Conservation (phyloP, 2,888 invertebrate genomes). For the Coenonympha arcania region DNA sequence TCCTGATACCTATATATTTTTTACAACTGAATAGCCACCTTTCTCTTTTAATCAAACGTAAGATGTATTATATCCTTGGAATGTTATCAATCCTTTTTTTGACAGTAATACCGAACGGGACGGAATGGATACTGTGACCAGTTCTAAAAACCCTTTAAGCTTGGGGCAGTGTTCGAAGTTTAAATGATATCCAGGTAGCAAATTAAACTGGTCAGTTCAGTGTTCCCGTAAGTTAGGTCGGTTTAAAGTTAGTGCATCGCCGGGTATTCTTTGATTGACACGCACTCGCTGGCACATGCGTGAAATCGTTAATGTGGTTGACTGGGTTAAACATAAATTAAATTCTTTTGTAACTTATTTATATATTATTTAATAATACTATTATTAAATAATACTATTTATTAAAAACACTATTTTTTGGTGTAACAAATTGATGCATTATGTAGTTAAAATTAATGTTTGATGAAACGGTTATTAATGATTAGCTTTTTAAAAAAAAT, state of each 20-base stretch:
- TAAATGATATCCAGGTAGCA: constrained; percentile 9
- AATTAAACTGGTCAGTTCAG: constrained; percentile 26
- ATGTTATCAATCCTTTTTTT: constrained; percentile 24
- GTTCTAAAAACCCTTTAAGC: neutral
- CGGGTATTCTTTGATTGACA: constrained; percentile 45
- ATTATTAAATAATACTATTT: neutral
- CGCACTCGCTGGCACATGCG: constrained; percentile 39
- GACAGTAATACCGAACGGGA: constrained; percentile 14
- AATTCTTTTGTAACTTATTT: neutral
- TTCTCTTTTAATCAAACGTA: neutral
- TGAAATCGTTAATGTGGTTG: constrained; percentile 12
- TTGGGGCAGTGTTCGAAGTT: neutral
- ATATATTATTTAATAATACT: neutral
- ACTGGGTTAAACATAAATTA: constrained; percentile 10
- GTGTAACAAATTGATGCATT: too few species aligned
- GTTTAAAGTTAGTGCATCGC: constrained; percentile 54
- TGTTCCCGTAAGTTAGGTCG: constrained; percentile 34
- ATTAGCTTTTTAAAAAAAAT: too few species aligned
- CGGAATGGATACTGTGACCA: constrained; percentile 11
- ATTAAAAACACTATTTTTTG: too few species aligned
- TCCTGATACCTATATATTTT: too few species aligned
- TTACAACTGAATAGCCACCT: neutral
- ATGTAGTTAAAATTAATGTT: too few species aligned
- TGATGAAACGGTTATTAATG: too few species aligned
- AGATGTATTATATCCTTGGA: constrained; percentile 5